Base-by-base conservation (phyloP, 2,113 vertebrate species). In the Ariopsis seemanni region DNA sequence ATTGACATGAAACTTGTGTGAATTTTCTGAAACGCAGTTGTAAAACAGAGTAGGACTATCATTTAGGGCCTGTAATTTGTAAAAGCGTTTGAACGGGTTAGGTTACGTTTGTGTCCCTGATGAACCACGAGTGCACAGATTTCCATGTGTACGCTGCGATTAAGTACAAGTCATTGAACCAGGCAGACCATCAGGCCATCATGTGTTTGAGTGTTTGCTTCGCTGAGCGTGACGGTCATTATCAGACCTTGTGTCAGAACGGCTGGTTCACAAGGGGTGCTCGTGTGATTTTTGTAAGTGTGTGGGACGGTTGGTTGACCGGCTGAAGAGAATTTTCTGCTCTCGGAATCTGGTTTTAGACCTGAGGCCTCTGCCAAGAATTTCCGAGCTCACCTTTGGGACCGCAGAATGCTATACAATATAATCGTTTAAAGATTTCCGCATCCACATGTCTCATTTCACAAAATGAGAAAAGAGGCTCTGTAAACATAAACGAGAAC, bases 241-340 rank as follows among this genome's bases (percentile, higher is more conserved):
- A 85, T 91, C 86, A 86, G 79, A 87, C 85, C 79, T 62, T 22
- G 72, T 88, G 90, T 89, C 90, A 87, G 88, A 88, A 78, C 27
- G 86, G 69, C 30, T 81, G 78, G 71, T 82, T 83, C 84, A 88
- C 65, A 53, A 85, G 86, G 80, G 86, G 85, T 30, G 50, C 83
- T 84, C 85, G 91, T 27, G 88, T 69, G 60, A 65, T 25, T 63
- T 63, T 72, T 27, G 88, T 71, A 62, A 65, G 52, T 63, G 80
- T 22, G 72, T 48, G 52, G 83, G 88, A 88, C 67, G 75, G 63
- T 86, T 82, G 90, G 89, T 93, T 93, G 90, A 93, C 75, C 82
- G 69, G 83, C 91, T 92, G 92, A 93, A 91, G 91, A 91, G 87
- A 92, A 20, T 60, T 80, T 27, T 58, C 27, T 80, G 84, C 93